Evolutionary conservation across 1,140 invertebrate genomes (phyloP).

Genomic region (Metaphire vulgaris): DNA sequence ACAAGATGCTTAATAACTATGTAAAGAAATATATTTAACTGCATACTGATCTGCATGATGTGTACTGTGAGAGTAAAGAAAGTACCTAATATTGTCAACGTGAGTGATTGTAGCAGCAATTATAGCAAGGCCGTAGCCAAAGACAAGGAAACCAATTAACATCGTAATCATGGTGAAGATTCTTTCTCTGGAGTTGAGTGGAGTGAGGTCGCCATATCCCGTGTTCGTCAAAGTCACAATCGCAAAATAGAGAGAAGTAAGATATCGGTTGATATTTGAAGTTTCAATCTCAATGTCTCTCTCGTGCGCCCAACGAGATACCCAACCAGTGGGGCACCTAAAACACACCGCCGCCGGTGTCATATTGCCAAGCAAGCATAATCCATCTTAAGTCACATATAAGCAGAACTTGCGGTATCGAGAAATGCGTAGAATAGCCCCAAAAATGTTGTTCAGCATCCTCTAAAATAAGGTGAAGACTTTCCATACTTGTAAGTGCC

Average conservation of each 20-base stretch:
- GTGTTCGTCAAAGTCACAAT: background rate
- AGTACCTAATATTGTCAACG: background rate
- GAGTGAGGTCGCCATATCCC: background rate
- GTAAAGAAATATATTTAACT: no score
- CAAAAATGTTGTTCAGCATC: no score
- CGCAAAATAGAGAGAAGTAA: background rate
- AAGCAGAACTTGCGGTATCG: no score
- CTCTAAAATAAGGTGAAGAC: no score
- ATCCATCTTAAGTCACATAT: no score
- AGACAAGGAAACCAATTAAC: background rate
- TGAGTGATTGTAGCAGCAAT: background rate
- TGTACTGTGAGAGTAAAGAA: background rate
- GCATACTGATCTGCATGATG: no score
- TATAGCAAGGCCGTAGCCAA: background rate
- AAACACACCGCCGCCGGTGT: no score
- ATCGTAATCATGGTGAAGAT: background rate
- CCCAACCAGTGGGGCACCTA: background rate
- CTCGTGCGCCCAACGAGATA: background rate
- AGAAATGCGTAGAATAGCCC: no score
- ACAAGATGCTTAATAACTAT: no score
- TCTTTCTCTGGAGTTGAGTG: background rate
- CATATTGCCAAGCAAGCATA: no score
- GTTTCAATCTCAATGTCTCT: background rate
- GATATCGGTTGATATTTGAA: background rate
- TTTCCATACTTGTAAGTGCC: no score